Base-by-base conservation (phyloP, 2,113 vertebrate species). In the Peromyscus leucopus region DNA sequence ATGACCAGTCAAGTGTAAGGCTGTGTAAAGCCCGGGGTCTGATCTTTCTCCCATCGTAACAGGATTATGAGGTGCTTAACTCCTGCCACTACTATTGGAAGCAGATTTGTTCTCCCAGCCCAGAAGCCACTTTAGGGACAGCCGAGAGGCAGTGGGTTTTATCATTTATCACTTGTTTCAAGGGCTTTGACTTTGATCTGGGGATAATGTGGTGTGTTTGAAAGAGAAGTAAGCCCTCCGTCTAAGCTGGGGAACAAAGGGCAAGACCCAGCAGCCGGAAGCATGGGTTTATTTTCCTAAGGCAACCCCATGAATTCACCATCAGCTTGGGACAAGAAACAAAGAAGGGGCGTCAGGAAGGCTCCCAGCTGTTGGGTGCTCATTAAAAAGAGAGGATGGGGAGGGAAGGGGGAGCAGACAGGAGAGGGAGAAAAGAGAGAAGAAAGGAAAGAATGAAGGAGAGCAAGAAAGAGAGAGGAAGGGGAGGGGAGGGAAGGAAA, bases 161-260 rank as follows among this genome's bases (percentile, higher is more conserved):
- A 89, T 90, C 97, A 95, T 97, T 97, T 97, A 89, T 97, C 96
- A 95, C 85, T 97, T 93, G 90, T 97, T 97, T 97, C 91, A 91
- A 97, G 90, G 85, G 55, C 75, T 96, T 91, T 79, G 46, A 11
- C 97, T 98, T 96, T 98, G 96, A 97, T 97, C 97, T 94, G 87
- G 82, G 94, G 86, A 89, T 96, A 92, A 97, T 96, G 95, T 8
- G 8, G 61, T 79, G 21, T 91, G 88, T 97, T 95, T 98, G 96
- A 97, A 96, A 86, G 93, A 85, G 67, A 71, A 93, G 67, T 95
- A 95, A 96, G 76, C 89, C 72, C 95, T 93, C 91, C 69, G 89
- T 97, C 78, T 96, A 96, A 97, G 96, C 95, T 95, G 72, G 59
- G 39, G 59, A 96, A 92, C 90, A 95, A 93, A 97, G 92, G 74